A percentile compares a stretch with the other conserved stretches of the same genome.
Conservation (phyloP, 2,888 invertebrate species). For the Hemithea aestivaria region DNA sequence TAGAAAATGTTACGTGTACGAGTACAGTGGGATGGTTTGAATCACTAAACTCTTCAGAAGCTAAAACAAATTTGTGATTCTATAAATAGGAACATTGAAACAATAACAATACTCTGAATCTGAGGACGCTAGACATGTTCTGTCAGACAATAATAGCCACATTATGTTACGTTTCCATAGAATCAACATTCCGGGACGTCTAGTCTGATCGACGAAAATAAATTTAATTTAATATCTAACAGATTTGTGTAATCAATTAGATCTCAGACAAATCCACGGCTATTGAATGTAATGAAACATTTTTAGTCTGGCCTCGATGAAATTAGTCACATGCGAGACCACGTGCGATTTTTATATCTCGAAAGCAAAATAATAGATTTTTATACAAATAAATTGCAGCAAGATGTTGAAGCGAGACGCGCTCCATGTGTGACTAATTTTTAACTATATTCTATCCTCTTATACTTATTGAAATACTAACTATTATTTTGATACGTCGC, state of each 20-base stretch:
- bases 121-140: conserved; percentile 7
- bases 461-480: too few species aligned
- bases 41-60: too few species aligned
- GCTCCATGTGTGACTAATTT: too few species aligned
- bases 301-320: conserved; percentile 6
- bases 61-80: too few species aligned
- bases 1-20: too few species aligned
- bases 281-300: conserved; percentile 15
- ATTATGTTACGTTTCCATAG: conserved; percentile 17
- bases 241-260: conserved; percentile 12
- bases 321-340: conserved; percentile 13
- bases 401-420: too few species aligned
- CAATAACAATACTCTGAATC: neutral
- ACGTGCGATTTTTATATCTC: conserved; percentile 3
- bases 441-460: too few species aligned
- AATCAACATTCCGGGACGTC: conserved; percentile 23
- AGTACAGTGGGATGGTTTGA: too few species aligned
- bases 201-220: conserved; percentile 25
- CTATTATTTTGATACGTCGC: too few species aligned
- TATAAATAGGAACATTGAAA: too few species aligned
- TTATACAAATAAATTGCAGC: too few species aligned
- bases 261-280: conserved; percentile 1
- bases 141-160: conserved; percentile 18
- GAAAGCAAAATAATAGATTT: too few species aligned
- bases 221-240: conserved; percentile 12